These are phyloP conservation scores for Oryzias woworae DNA, from an alignment of 2,113 vertebrate genomes.

Conservation along the genomic window DNA sequence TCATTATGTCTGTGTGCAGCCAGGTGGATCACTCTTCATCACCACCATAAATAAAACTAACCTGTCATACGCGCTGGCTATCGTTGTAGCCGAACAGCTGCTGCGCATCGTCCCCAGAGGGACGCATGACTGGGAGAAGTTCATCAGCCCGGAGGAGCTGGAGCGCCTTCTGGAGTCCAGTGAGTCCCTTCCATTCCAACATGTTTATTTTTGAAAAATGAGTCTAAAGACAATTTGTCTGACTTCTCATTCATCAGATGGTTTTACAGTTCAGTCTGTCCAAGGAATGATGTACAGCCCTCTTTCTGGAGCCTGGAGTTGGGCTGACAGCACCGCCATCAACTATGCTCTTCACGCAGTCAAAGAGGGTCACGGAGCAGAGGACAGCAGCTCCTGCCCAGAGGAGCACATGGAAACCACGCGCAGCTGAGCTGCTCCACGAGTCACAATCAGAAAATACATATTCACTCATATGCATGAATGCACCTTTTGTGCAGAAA, in stretches of 20 bases:
- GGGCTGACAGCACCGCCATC: slow-evolving; percentile 82
- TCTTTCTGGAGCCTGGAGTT: slow-evolving; percentile 83
- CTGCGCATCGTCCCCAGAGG: slow-evolving; percentile 88
- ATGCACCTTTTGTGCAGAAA: slow-evolving; percentile 13
- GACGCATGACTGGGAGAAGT: slow-evolving; percentile 96
- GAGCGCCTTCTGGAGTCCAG: slow-evolving; percentile 87
- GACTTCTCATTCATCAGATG: slow-evolving; percentile 72
- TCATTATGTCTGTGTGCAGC: slow-evolving; percentile 60
- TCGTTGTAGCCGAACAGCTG: slow-evolving; percentile 87
- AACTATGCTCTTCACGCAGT: slow-evolving; percentile 92
- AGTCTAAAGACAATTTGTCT: not conserved
- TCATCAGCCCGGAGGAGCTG: slow-evolving; percentile 88
- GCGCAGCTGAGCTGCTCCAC: slow-evolving; percentile 32
- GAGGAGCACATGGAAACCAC: slow-evolving; percentile 8
- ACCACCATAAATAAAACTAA: slow-evolving; percentile 94
- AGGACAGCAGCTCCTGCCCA: slow-evolving; percentile 20
- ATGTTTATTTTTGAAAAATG: not conserved
- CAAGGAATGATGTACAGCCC: slow-evolving; percentile 92
- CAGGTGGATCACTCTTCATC: slow-evolving; percentile 91
- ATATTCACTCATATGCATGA: not conserved
- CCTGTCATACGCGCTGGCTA: slow-evolving; percentile 87
- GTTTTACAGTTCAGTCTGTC: slow-evolving; percentile 84
- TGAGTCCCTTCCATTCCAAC: slow-evolving; percentile 72
- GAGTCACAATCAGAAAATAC: not conserved
- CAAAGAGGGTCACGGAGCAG: slow-evolving; percentile 58